These are phyloP conservation scores for Girardinus metallicus DNA, from an alignment of 2,797 vertebrate genomes.

Conservation along the genomic window DNA sequence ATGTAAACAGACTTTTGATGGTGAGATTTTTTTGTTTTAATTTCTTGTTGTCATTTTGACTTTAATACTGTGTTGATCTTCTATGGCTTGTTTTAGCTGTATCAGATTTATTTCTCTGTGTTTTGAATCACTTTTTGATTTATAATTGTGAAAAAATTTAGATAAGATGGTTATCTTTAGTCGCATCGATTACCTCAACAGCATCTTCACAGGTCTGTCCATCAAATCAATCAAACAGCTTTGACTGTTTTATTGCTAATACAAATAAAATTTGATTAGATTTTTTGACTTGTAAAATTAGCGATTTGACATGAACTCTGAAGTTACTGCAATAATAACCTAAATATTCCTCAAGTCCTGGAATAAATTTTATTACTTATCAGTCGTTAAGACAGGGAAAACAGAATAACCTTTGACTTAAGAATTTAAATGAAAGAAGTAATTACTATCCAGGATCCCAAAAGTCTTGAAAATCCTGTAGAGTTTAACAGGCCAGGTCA, in stretches of 20 bases:
- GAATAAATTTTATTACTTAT: neutral
- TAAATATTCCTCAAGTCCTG: neutral
- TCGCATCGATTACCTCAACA: no score
- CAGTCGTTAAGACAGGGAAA: neutral
- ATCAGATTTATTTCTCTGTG: neutral
- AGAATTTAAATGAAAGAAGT: neutral
- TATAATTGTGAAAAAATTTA: neutral
- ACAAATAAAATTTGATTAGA: no score
- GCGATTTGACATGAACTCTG: neutral
- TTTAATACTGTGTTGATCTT: neutral
- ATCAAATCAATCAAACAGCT: no score
- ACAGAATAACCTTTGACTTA: neutral
- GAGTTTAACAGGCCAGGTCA: neutral
- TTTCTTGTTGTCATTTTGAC: neutral
- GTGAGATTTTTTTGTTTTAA: neutral
- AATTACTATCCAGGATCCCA: neutral
- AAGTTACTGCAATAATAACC: neutral
- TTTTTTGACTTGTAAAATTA: no score
- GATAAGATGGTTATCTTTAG: no score
- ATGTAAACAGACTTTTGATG: neutral
- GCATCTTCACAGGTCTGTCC: no score
- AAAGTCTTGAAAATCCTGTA: neutral
- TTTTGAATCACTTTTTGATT: neutral
- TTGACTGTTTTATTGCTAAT: no score
- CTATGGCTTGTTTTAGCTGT: neutral